Evolutionary conservation across 2,113 vertebrate genomes (phyloP), one percentile per base, ranked within the genome.

Genomic region (Columbina picui): DNA sequence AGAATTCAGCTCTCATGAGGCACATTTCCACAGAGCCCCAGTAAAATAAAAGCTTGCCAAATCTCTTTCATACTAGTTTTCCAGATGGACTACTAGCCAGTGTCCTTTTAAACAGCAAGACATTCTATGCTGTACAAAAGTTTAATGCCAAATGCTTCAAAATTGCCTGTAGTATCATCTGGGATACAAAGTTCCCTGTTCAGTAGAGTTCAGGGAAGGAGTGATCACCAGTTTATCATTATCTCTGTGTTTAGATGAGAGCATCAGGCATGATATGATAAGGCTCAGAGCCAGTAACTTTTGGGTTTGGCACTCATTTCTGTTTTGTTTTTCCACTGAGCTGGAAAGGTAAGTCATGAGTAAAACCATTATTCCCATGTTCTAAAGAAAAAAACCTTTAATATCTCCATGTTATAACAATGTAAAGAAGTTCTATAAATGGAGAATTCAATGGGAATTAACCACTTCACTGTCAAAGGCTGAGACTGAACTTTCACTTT

Each of bases 391-490:
- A 74, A 94, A 68, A 50, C 41, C 3, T 61, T 91, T 63, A 88
- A 80, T 87, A 89, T 83, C 59, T 92, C 45, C 69, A 92, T 89
- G 23, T 86, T 89, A 92, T 22, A 96, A 73, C 86, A 83, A 81
- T 82, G 65, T 74, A 91, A 95, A 84, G 27, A 95, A 97, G 81
- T 81, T 93, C 41, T 92, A 64, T 78, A 93, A 96, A 96, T 78
- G 96, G 89, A 95, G 59, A 94, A 53, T 57, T 89, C 36, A 71
- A 92, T 87, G 94, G 68, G 87, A 95, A 97, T 96, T 94, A 96
- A 97, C 93, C 92, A 97, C 96, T 96, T 97, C 93, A 91, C 88
- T 95, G 96, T 97, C 96, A 85, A 91, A 94, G 95, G 87, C 71
- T 79, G 63, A 92, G 80, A 53, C 25, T 83, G 79, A 93, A 64